These are phyloP conservation scores for Oscheius sp. DNA, from an alignment of 1,140 invertebrate species.

Conservation along the genomic window DNA sequence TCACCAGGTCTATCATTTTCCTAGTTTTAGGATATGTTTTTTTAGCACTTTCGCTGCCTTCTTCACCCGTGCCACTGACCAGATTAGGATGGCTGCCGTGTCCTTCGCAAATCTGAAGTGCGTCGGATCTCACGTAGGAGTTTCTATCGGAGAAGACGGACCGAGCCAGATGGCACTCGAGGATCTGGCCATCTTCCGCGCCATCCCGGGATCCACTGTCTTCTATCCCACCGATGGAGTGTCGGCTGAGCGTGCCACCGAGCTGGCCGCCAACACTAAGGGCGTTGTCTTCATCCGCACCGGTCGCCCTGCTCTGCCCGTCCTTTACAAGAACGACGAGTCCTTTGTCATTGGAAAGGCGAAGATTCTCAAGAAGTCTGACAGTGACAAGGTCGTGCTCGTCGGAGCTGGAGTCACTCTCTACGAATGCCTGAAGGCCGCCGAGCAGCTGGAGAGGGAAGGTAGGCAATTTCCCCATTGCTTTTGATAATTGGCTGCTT, in stretches of 20 bases:
- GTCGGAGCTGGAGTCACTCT: slow-evolving; percentile 90
- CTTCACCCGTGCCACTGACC: slow-evolving; percentile 91
- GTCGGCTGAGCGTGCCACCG: slow-evolving; percentile 83
- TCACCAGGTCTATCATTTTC: slow-evolving; percentile 43
- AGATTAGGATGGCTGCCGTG: slow-evolving; percentile 97
- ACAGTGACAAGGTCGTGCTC: slow-evolving; percentile 76
- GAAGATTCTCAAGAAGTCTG: slow-evolving; percentile 71
- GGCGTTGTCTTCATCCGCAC: slow-evolving; percentile 95
- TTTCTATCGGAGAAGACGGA: slow-evolving; percentile 71
- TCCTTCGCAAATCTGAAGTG: slow-evolving; percentile 97
- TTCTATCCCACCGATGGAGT: slow-evolving; percentile 97
- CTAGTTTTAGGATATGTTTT: slow-evolving; percentile 53
- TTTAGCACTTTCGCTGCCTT: slow-evolving; percentile 94
- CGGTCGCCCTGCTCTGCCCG: slow-evolving; percentile 81
- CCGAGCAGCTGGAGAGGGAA: slow-evolving; percentile 71
- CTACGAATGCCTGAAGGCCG: slow-evolving; percentile 82
- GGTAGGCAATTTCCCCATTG: background rate
- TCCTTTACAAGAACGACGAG: slow-evolving; percentile 85
- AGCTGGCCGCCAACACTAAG: slow-evolving; percentile 83
- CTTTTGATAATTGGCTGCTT: background rate
- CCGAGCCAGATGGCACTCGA: slow-evolving; percentile 98
- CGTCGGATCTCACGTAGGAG: slow-evolving; percentile 87
- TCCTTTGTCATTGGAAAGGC: slow-evolving; percentile 72
- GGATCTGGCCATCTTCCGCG: slow-evolving; percentile 90
- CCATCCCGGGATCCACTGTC: slow-evolving; percentile 84